Evolutionary conservation across 2,888 invertebrate species (phyloP), one percentile per base, ranked within the genome.

Genomic region (Lasioglossum malachurum): DNA sequence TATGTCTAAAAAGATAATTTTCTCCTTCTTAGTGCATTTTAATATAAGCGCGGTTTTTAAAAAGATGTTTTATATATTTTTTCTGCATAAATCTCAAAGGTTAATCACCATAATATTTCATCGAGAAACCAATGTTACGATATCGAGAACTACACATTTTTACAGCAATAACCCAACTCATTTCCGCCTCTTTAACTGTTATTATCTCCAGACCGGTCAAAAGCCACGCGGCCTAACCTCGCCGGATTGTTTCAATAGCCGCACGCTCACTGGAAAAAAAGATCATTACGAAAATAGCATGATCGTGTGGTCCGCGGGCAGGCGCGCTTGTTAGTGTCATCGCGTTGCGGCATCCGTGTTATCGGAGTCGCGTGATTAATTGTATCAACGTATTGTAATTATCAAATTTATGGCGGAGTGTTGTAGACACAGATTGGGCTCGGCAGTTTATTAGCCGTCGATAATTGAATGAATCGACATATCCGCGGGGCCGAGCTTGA

Each of bases 381-480:
- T 69, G 44, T 78, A 64, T 82, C 73, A 77, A 82, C 64, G 72
- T 77, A 69, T 57, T 71, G 83, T 41, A 82, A 84, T 82, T 78
- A 78, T 69, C 57, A 57, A 82, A 84, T 75, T 84, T 60, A 78
- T 71, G 74, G 69, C 73, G 82, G 46, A 74, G 73, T 57, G 12
- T 5, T 38, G 53, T 35, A 46, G 35, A 74, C 38, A 57, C 7
- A 41, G 64, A 67, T 49, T 38, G 79, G 53, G 35, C 53, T 35
- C 46, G 31, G 73, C 46, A 74, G 77, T 84, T 84, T 84, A 83
- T 69, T 53, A 77, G 27, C 77, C 41, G 82, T 69, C 57, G 83
- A 78, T 84, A 84, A 84, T 84, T 78, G 74, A 84, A 84, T 84
- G 84, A 78, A 38, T 67, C 57, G 57, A 73, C 64, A 41, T 64